Conservation (phyloP, 2,888 invertebrate species). For the Darwinula stevensoni region DNA sequence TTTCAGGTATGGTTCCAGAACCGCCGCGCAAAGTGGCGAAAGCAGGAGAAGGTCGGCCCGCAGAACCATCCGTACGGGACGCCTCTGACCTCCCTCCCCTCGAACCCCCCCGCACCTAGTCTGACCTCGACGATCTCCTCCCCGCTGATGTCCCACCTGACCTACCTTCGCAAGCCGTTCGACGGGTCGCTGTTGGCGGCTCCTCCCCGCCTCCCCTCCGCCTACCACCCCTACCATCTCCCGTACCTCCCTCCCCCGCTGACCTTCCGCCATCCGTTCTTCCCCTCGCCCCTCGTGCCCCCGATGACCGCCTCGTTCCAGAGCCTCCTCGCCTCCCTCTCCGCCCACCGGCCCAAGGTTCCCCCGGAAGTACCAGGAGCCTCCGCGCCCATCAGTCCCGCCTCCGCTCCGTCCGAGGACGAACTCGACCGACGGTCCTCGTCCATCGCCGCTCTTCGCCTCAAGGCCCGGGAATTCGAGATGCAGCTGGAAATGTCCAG, state of each 20-base stretch:
- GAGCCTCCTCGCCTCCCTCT: constrained; percentile 47
- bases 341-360: constrained; percentile 26
- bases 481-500: constrained; percentile 48
- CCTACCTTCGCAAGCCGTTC: constrained; percentile 8
- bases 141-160: constrained; percentile 5
- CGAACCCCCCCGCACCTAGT: neutral
- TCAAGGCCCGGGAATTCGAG: constrained; percentile 70
- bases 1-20: constrained; percentile 81
- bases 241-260: no score
- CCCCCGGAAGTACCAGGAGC: constrained; percentile 11
- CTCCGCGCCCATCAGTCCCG: constrained; percentile 4
- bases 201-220: constrained; percentile 25
- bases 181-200: constrained; percentile 21
- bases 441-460: constrained; percentile 54
- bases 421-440: constrained; percentile 55
- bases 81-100: neutral
- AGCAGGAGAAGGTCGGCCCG: constrained; percentile 72
- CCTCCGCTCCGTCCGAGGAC: constrained; percentile 15
- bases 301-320: constrained; percentile 26
- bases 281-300: constrained; percentile 25
- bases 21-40: constrained; percentile 67
- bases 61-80: constrained; percentile 46
- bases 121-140: constrained; percentile 5
- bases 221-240: constrained; percentile 19
- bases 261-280: constrained; percentile 27